Base-by-base conservation (phyloP, 2,797 vertebrate species). In the Betta splendens region DNA sequence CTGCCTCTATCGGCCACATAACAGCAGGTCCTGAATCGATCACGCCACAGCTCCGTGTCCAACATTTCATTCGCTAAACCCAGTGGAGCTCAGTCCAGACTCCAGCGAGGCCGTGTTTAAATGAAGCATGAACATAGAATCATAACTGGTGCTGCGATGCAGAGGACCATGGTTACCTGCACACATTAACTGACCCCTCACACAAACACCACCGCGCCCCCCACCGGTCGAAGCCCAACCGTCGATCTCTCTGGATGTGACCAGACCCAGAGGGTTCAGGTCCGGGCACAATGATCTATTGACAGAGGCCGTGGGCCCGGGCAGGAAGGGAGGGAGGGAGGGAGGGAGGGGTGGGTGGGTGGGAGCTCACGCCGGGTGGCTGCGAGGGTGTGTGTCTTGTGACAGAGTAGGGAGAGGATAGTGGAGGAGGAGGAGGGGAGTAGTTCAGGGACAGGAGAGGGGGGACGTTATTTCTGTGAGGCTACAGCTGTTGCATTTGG, bases 231-330 rank as follows among this genome's bases (percentile, higher is more conserved):
- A n/a, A 28, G 33, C 46, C 38, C 25, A 43, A 45, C 60, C 5
- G 43, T 72, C 13, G 60, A 79, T 67, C 40, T 58, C 63, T 75
- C 73, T 77, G 65, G 61, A 75, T 57, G 68, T 42, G 57, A 40
- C 21, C 54, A 48, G 50, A 25, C 40, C 33, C 50, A 58, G 60
- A 66, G 60, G 56, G 51, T 66, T 74, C 28, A 9, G 54, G 57
- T 54, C 5, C 4, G 20, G 50, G 73, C 69, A 81, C 79, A 85
- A 76, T 74, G 59, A 70, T 73, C 60, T 69, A 78, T 81, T 88
- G 79, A 79, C 45, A 61, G 50, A 40, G 38, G 57, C 9, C 5
- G 18, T 46, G 59, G 22, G 48, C 21, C 49, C 49, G 18, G 26
- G 40, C n/a, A n/a, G n/a, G n/a, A n/a, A n/a, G 38, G 56, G 39